A percentile compares a stretch with the other conserved stretches of the same genome.
Conservation (phyloP, 1,140 invertebrate species). For the Magallana gigas region DNA sequence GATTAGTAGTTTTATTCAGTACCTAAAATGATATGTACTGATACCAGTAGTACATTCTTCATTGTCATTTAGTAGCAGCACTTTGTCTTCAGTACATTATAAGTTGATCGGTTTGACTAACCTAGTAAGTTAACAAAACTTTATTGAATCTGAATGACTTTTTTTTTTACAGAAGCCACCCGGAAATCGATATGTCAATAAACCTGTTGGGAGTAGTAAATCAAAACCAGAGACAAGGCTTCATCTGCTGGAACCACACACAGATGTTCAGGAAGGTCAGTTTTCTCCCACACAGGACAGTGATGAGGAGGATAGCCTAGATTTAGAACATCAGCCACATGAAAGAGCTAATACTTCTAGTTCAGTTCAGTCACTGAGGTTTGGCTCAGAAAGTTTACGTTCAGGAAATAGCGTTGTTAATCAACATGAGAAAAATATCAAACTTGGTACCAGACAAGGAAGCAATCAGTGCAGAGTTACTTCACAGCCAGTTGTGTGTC, state of each 20-base stretch:
- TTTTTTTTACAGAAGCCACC: neutral
- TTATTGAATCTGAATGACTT: neutral
- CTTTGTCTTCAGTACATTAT: too few species aligned
- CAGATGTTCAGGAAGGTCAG: conserved; percentile 30
- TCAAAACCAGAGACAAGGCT: neutral
- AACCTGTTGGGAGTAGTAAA: neutral
- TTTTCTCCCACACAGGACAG: neutral
- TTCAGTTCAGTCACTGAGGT: neutral
- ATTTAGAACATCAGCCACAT: neutral
- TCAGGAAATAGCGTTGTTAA: neutral
- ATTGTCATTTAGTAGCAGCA: too few species aligned
- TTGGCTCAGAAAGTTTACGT: neutral
- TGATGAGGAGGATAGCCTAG: conserved; percentile 7
- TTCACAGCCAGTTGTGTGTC: neutral
- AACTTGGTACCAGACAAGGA: neutral
- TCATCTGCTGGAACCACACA: neutral
- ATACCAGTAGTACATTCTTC: too few species aligned
- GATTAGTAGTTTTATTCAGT: too few species aligned
- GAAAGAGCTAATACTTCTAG: neutral
- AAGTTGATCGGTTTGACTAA: too few species aligned
- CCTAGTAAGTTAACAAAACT: too few species aligned
- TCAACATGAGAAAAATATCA: neutral
- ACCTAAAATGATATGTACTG: too few species aligned
- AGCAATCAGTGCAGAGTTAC: neutral
- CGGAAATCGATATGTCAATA: neutral